These are phyloP conservation scores for Harpegnathos saltator DNA, from an alignment of 1,140 invertebrate species.

Conservation along the genomic window DNA sequence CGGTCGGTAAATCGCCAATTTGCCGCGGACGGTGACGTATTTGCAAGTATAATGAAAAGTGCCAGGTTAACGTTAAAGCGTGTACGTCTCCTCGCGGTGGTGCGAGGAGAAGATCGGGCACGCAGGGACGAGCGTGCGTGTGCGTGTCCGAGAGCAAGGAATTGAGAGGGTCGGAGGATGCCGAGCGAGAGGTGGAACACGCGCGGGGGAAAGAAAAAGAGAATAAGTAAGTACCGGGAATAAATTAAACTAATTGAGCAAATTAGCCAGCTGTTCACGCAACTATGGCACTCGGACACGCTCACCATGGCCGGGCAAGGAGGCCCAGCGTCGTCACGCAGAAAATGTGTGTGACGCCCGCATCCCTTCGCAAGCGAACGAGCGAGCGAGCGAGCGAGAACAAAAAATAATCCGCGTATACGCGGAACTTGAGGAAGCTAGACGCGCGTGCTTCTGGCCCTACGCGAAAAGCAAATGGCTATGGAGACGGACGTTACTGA, in stretches of 20 bases:
- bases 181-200: constrained; percentile 45
- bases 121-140: constrained; percentile 15
- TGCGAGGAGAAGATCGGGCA: constrained; percentile 39
- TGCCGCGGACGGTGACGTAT: constrained; percentile 36
- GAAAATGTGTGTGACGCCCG: constrained; percentile 52
- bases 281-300: constrained; percentile 55
- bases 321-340: constrained; percentile 51
- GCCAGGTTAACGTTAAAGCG: constrained; percentile 37
- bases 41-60: constrained; percentile 75
- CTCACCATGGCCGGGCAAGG: constrained; percentile 19
- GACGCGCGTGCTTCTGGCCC: too few relatives aligned
- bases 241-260: constrained; percentile 84
- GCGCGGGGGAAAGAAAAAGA: constrained; percentile 58
- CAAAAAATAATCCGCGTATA: too few relatives aligned
- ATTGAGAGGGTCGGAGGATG: constrained; percentile 40
- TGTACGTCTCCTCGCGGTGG: constrained; percentile 1
- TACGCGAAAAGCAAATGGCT: too few relatives aligned
- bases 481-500: too few relatives aligned
- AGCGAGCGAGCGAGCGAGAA: too few relatives aligned
- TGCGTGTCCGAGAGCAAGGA: constrained; percentile 30
- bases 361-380: too few relatives aligned
- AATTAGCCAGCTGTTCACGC: constrained; percentile 83
- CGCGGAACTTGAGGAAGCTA: too few relatives aligned
- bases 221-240: constrained; percentile 82
- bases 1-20: constrained; percentile 54